Evolutionary conservation across 2,888 invertebrate species (phyloP).

Genomic region (Amiota communis): DNA sequence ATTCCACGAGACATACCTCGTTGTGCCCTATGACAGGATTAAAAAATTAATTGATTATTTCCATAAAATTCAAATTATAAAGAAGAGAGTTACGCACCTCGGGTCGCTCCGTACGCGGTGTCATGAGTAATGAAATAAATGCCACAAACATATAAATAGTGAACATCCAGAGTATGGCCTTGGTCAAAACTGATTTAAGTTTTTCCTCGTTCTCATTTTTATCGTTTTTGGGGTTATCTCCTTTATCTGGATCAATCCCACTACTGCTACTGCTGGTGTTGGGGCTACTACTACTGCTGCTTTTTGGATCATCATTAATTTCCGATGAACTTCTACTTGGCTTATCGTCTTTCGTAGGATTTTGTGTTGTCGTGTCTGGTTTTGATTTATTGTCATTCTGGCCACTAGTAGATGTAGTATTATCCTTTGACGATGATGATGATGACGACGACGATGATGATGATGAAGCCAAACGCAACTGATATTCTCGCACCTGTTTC

Average conservation of each 20-base stretch:
- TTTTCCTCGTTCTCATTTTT: conserved; percentile 81
- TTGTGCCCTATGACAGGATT: conserved; percentile 59
- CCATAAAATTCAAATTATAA: conserved; percentile 4
- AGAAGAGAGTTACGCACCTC: conserved; percentile 75
- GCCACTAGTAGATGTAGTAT: conserved; percentile 3
- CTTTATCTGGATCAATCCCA: not conserved
- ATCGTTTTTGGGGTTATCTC: conserved; percentile 70
- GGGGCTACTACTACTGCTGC: not conserved
- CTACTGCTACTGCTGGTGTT: not conserved
- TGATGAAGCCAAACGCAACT: conserved; percentile 51
- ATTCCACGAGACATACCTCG: conserved; percentile 93
- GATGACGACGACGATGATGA: not conserved
- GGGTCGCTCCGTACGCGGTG: conserved; percentile 79
- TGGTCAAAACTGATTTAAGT: conserved; percentile 81
- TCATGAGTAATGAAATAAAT: conserved; percentile 82
- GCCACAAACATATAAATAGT: conserved; percentile 83
- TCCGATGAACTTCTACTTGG: conserved; percentile 17
- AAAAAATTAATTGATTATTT: conserved; percentile 7
- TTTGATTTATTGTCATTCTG: conserved; percentile 11
- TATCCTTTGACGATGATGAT: conserved; percentile 13
- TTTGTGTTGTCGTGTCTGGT: conserved; percentile 12
- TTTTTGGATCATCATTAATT: not conserved
- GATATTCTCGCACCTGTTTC: conserved; percentile 51
- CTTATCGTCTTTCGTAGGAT: conserved; percentile 1
- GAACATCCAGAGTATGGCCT: conserved; percentile 86